Base-by-base conservation (phyloP, 2,113 vertebrate species). In the Caranx melampygus region DNA sequence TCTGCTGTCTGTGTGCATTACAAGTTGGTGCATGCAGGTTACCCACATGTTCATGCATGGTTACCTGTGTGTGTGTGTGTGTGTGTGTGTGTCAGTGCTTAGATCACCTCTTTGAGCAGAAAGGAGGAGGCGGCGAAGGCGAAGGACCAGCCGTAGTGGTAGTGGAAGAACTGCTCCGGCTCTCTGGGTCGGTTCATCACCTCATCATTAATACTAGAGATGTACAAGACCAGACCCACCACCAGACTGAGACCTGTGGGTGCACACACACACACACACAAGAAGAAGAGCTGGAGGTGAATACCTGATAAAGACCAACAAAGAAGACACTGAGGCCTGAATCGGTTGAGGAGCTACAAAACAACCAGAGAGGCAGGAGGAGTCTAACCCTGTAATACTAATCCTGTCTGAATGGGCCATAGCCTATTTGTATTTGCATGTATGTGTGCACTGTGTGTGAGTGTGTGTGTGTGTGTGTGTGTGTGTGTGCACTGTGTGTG, bases 131-230 rank as follows among this genome's bases (percentile, higher is more conserved):
- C 96, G 0, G 97, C 97, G 21, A 97, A 97, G 73, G 97, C 96
- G 14, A 97, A 98, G 21, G 97, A 97, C 97, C 97, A 97, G 61
- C 97, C 97, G 0, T 97, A 98, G 78, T 83, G 96, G 62, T 97
- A 97, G 70, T 96, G 95, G 84, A 98, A 98, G 84, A 97, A 97
- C 85, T 96, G 96, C 86, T 97, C 97, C 0, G 97, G 94, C 72
- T 97, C 96, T 77, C 97, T 93, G 37, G 97, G 96, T 44, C 96
- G 90, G 90, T 97, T 98, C 97, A 97, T 97, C 89, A 98, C 97
- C 89, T 97, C 97, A 1, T 98, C 97, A 0, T 98, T 98, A 68
- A 98, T 97, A 77, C 96, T 97, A 87, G 97, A 98, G 88, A 98
- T 98, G 68, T 98, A 98, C 20, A 97, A 88, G 69, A 98, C 96